Percentiles rank a stretch among this genome's conserved stretches.
phyloP scores from a whole-genome alignment of 2,113 vertebrate species.

The Scomber scombrus region DNA sequence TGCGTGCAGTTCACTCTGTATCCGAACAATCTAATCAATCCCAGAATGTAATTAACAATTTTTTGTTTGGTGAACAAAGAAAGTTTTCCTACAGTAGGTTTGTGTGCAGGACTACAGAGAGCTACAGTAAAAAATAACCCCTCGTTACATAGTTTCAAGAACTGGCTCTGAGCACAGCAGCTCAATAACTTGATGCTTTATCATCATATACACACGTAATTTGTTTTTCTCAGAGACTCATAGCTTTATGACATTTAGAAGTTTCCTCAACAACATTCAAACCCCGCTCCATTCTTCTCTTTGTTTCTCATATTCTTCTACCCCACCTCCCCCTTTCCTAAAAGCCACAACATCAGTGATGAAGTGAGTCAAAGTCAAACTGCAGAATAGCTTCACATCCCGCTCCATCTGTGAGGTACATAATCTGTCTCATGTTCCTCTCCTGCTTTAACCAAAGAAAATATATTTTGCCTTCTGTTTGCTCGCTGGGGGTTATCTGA shows the following conservation, averaged over 20 bases:
- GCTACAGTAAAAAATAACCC: constrained; percentile 24
- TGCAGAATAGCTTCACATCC: constrained; percentile 16
- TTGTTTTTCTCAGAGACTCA: constrained; percentile 41
- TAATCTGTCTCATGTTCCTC: constrained; percentile 36
- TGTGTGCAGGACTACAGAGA: background rate
- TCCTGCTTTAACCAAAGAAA: constrained; percentile 8
- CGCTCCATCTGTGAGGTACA: constrained; percentile 35
- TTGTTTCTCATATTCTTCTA: background rate
- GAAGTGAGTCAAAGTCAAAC: constrained; percentile 36
- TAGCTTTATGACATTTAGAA: constrained; percentile 43
- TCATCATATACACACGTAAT: constrained; percentile 43
- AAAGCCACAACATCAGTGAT: constrained; percentile 29
- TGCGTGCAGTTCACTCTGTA: constrained; percentile 22
- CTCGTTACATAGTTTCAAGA: constrained; percentile 25
- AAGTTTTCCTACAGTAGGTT: constrained; percentile 33
- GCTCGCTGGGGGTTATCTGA: constrained; percentile 11
- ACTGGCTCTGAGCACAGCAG: constrained; percentile 36
- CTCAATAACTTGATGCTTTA: constrained; percentile 37
- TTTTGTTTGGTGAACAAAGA: constrained; percentile 42
- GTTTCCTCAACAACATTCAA: constrained; percentile 11
- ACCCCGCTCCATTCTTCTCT: background rate
- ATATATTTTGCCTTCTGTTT: constrained; percentile 26
- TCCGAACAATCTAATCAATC: constrained; percentile 51
- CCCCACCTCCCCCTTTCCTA: background rate
- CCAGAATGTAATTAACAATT: constrained; percentile 37